Percentiles rank a stretch among this genome's conserved stretches.
Evolutionary conservation across 2,888 invertebrate genomes (phyloP).

Genomic region (Dryadula phaetusa): DNA sequence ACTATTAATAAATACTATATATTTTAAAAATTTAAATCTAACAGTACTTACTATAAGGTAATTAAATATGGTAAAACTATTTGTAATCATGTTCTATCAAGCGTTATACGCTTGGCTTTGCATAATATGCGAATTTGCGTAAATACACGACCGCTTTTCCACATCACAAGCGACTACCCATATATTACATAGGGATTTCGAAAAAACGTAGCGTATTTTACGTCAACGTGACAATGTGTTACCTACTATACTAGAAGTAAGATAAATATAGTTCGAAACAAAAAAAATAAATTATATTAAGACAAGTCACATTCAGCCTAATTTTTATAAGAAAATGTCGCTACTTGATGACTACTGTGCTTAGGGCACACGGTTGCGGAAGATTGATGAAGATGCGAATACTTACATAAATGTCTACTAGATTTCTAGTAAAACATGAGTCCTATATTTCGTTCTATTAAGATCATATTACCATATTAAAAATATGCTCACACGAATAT

Average conservation of each 20-base stretch:
- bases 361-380: slow-evolving; percentile 39
- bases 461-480: slow-evolving; percentile 28
- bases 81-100: slow-evolving; percentile 37
- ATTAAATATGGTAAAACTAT: slow-evolving; percentile 26
- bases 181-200: slow-evolving; percentile 2
- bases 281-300: slow-evolving; percentile 59
- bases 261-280: slow-evolving; percentile 8
- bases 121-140: slow-evolving; percentile 39
- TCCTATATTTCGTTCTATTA: slow-evolving; percentile 24
- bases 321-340: slow-evolving; percentile 55
- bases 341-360: slow-evolving; percentile 39
- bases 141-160: slow-evolving; percentile 38
- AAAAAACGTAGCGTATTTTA: not conserved
- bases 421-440: slow-evolving; percentile 40
- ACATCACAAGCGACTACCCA: slow-evolving; percentile 26
- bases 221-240: slow-evolving; percentile 17
- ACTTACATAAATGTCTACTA: slow-evolving; percentile 42
- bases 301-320: slow-evolving; percentile 53
- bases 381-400: slow-evolving; percentile 48
- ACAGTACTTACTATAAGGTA: not conserved
- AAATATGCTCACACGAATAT: not conserved
- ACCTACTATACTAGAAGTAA: slow-evolving; percentile 43
- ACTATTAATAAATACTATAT: not conserved
- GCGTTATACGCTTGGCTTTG: slow-evolving; percentile 31
- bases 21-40: not conserved